phyloP scores from a whole-genome alignment of 1,140 invertebrate genomes.

The Anthonomus grandis region DNA sequence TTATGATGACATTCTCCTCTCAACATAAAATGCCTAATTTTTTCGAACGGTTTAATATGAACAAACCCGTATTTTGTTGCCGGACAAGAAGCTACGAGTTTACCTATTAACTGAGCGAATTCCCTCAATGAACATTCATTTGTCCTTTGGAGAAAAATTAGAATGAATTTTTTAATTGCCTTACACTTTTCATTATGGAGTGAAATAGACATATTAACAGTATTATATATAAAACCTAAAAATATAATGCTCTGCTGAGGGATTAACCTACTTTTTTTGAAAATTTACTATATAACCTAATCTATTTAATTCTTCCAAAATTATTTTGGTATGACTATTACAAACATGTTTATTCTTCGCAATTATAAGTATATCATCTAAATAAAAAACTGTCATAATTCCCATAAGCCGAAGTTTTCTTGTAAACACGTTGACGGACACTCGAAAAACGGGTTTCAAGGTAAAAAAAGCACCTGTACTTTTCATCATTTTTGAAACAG shows the following conservation, averaged over 20 bases:
- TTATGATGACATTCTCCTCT: background rate
- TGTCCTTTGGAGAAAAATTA: background rate
- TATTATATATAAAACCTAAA: slow-evolving; percentile 10
- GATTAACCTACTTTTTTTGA: slow-evolving; percentile 7
- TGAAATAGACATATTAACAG: slow-evolving; percentile 3
- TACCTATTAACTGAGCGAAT: slow-evolving; percentile 2
- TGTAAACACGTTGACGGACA: no score
- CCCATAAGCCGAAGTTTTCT: no score
- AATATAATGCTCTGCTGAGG: background rate
- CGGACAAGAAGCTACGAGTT: slow-evolving; percentile 2
- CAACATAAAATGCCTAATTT: slow-evolving; percentile 1
- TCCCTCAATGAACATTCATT: slow-evolving; percentile 1
- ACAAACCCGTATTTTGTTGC: slow-evolving; percentile 15
- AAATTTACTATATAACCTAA: slow-evolving; percentile 19
- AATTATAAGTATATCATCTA: slow-evolving; percentile 10
- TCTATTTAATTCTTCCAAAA: background rate
- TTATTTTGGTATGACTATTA: slow-evolving; percentile 1
- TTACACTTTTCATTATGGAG: background rate
- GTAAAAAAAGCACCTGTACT: no score
- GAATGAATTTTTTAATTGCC: background rate
- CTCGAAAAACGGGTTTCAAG: no score
- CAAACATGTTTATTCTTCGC: background rate
- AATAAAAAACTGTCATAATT: slow-evolving; percentile 7
- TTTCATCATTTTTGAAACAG: no score
- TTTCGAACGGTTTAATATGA: slow-evolving; percentile 14